phyloP scores from a whole-genome alignment of 2,888 invertebrate species.

The Acanthosoma haemorrhoidale region DNA sequence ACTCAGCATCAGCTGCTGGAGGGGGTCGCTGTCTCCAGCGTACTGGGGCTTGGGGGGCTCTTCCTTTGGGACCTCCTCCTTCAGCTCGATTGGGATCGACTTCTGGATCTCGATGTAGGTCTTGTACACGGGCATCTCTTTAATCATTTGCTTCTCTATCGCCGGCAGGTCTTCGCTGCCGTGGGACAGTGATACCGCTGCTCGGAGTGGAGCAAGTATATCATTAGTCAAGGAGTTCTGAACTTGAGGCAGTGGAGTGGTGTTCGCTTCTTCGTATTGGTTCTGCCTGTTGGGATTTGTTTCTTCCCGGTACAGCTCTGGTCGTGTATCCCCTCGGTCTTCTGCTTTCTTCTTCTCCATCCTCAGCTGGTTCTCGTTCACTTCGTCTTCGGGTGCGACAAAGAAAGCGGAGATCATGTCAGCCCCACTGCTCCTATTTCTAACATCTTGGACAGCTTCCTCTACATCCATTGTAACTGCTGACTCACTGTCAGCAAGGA shows the following conservation, averaged over 20 bases:
- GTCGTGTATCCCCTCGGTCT: conserved; percentile 31
- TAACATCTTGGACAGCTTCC: conserved; percentile 15
- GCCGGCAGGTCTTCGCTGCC: conserved; percentile 26
- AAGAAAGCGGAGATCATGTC: conserved; percentile 41
- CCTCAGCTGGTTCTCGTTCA: conserved; percentile 31
- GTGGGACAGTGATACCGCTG: conserved; percentile 39
- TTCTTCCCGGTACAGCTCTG: conserved; percentile 27
- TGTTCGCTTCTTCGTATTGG: not conserved
- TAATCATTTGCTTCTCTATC: conserved; percentile 38
- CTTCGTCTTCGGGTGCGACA: conserved; percentile 40
- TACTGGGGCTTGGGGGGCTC: not conserved
- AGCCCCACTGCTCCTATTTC: conserved; percentile 31
- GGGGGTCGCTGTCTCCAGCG: not conserved
- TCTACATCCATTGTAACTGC: conserved; percentile 35
- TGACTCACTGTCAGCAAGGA: conserved; percentile 39
- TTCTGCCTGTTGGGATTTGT: not conserved
- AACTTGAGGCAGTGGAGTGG: not conserved
- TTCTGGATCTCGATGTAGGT: conserved; percentile 45
- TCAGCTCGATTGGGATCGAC: conserved; percentile 40
- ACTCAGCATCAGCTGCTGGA: conserved; percentile 16
- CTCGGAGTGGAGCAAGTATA: conserved; percentile 40
- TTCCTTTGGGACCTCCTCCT: conserved; percentile 27
- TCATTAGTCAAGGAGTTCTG: conserved; percentile 34
- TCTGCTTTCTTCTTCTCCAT: conserved; percentile 20
- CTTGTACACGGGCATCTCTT: conserved; percentile 43